phyloP scores from a whole-genome alignment of 2,113 vertebrate species.

The Tursiops truncatus region DNA sequence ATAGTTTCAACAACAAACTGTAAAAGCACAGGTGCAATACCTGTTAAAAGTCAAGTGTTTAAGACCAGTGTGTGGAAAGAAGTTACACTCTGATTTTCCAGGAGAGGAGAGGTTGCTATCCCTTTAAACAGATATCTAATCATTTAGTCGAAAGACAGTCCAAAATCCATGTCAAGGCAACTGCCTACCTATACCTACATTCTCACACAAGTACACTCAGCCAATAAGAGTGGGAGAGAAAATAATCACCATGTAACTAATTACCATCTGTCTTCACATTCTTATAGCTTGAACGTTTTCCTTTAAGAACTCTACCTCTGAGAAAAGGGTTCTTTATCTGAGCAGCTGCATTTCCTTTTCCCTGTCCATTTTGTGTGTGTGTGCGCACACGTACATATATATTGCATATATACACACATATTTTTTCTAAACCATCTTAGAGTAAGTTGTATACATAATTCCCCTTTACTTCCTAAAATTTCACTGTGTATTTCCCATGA shows the following conservation, averaged over 20 bases:
- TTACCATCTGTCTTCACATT: neutral
- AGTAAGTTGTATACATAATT: neutral
- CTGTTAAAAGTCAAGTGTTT: neutral
- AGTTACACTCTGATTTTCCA: constrained; percentile 24
- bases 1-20: constrained; percentile 4
- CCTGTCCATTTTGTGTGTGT: neutral
- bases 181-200: neutral
- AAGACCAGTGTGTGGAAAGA: neutral
- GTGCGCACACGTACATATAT: neutral
- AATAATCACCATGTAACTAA: neutral
- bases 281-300: constrained; percentile 11
- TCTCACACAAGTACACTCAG: neutral
- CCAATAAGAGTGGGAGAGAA: neutral
- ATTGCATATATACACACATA: neutral
- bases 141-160: constrained; percentile 1
- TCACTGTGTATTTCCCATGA: neutral
- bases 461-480: neutral
- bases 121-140: constrained; percentile 26
- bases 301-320: neutral
- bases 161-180: neutral
- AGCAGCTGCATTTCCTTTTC: neutral
- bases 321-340: neutral
- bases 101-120: neutral
- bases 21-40: neutral
- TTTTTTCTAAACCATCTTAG: neutral